Base-by-base conservation (phyloP, 2,888 invertebrate species). In the Brenthis hecate region DNA sequence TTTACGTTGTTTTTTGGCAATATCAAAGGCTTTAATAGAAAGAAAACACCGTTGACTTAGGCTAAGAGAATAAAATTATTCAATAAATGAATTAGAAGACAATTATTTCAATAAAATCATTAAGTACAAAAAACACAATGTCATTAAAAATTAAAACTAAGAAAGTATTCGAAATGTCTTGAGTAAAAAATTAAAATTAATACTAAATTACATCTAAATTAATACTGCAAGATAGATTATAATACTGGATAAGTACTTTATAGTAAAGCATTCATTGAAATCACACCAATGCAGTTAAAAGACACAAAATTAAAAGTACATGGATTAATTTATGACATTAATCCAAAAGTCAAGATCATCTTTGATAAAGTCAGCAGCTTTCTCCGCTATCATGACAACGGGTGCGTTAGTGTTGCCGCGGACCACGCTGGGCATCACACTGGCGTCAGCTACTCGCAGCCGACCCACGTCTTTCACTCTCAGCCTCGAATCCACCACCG, bases 341-440 rank as follows among this genome's bases (percentile, higher is more conserved):
- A 47, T 47, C 13, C 6, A 16, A n/a, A 23, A 36, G 57, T 68
- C 66, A 67, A 85, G 73, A 47, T 76, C 71, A 3, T 75, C 69
- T 72, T 86, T 88, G 36, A 92, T 89, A 60, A 85, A 85, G 62
- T 85, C 83, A 0, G 85, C 88, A 0, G 88, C 88, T 72, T 78
- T 80, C 74, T 91, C 91, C 0, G 90, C 91, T 51, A 91, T 82
- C 91, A 91, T 91, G 6, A 91, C 78, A 8, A 88, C 87, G 0
- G 89, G 87, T 0, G 91, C 85, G 69, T 91, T 89, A 5, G 89
- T 91, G 73, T 91, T 92, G 0, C 89, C 91, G 5, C 91, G 79
- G 2, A 84, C 64, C 1, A 88, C 80, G 16, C 74, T 74, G 1
- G 91, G 88, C 85, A 91, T 87, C 3, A 83, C 84, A 66, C 89